Base-by-base conservation (phyloP, 2,888 invertebrate species). In the Chrysolina americana region DNA sequence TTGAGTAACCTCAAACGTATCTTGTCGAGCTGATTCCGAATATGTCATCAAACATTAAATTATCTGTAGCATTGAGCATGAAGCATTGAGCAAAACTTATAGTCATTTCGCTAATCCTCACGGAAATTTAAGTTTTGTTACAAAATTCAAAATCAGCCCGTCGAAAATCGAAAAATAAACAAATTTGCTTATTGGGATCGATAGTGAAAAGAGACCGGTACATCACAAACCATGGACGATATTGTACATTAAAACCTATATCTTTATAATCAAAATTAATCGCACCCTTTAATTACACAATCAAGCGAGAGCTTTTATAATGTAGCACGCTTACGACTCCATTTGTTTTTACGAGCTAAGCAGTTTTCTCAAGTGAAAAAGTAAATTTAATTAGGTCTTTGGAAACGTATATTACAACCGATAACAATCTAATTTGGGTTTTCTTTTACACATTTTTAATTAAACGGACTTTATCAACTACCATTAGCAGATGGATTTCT, bases 341-440 rank as follows among this genome's bases (percentile, higher is more conserved):
- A 76, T 76, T 76, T 66, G 76, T 74, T 76, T 76, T 76, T 74
- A 76, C 76, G 71, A 74, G 59, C 72, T 17, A 41, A 66, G 75
- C 77, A 70, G 70, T 73, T 77, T 73, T 73, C 68, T 65, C 69
- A 68, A 75, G 73, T 74, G 77, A 75, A 75, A 77, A 77, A 77
- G 75, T 64, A 77, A 77, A 77, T 71, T 73, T 77, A 77, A 77
- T 77, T 77, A 77, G 73, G 71, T 75, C 68, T 71, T 73, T 75
- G 59, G 65, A 73, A 77, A 73, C 77, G 77, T 77, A 77, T 75
- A 75, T 77, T 73, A 70, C 48, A 56, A 50, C 68, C 74, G 76
- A 77, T 77, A 77, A 77, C 74, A 73, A 77, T 77, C 76, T 73
- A 74, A 77, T 77, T 74, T 73, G 50, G 74, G 74, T 74, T 70